Evolutionary conservation across 2,888 invertebrate genomes (phyloP).

Genomic region (Tetragonisca angustula): DNA sequence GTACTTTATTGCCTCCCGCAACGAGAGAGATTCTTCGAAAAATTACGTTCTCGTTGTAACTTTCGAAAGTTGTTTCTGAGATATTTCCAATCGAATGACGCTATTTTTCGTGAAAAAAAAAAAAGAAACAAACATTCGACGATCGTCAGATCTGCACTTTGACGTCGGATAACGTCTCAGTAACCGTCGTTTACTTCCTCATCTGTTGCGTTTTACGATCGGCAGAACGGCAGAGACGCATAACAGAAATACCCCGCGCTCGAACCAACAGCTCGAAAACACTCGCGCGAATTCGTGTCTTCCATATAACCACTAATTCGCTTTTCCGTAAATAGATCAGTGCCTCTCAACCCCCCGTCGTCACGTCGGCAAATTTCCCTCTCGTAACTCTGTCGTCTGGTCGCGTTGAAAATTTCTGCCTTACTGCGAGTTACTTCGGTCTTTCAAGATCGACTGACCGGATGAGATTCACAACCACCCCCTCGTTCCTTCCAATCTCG

Average conservation of each 20-base stretch:
- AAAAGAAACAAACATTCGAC: neutral
- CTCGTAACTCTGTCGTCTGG: neutral
- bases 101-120: too few relatives aligned
- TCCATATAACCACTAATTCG: constrained; percentile 20
- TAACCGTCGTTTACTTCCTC: constrained; percentile 12
- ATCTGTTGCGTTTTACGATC: constrained; percentile 25
- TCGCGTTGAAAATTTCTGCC: neutral
- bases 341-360: neutral
- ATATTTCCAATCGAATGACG: too few relatives aligned
- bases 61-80: neutral
- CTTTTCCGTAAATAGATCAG: constrained; percentile 21
- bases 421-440: too few relatives aligned
- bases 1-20: neutral
- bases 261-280: neutral
- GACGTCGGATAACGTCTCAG: constrained; percentile 15
- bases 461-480: neutral
- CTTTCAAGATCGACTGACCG: neutral
- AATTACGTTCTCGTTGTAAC: neutral
- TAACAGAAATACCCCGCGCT: constrained; percentile 7
- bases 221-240: constrained; percentile 2
- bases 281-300: constrained; percentile 5
- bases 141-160: neutral
- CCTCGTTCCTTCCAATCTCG: neutral
- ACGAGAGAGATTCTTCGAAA: neutral
- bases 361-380: neutral